Percentiles rank a stretch among this genome's conserved stretches.
Evolutionary conservation across 2,888 invertebrate genomes (phyloP).

Genomic region (Trypoxylon attenuatum): DNA sequence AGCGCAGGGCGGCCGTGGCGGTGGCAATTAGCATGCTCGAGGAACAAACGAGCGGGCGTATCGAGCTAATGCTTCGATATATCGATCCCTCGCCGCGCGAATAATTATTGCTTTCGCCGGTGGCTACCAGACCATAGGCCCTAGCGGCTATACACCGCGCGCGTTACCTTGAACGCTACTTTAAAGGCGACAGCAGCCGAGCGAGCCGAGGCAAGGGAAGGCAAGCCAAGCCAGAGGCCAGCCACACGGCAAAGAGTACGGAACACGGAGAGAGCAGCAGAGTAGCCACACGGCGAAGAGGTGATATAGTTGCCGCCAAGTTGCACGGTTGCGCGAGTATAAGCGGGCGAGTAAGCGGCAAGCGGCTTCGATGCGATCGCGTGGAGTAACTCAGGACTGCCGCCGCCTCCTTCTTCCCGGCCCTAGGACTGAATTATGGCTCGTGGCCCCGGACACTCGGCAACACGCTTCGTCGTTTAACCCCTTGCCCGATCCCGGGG

Average conservation of each 20-base stretch:
- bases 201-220: constrained; percentile 3
- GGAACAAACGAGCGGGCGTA: constrained; percentile 55
- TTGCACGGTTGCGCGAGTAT: constrained; percentile 48
- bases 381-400: constrained; percentile 59
- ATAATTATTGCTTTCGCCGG: constrained; percentile 60
- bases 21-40: constrained; percentile 59
- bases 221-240: too few species aligned
- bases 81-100: constrained; percentile 49
- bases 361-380: constrained; percentile 64
- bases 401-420: constrained; percentile 45
- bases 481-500: constrained; percentile 64
- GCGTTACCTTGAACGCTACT: constrained; percentile 41
- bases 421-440: constrained; percentile 68
- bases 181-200: constrained; percentile 41
- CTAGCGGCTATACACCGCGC: constrained; percentile 6
- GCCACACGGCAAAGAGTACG: too few species aligned
- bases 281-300: constrained; percentile 24
- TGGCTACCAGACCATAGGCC: constrained; percentile 23
- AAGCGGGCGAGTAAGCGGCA: constrained; percentile 53
- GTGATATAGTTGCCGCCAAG: constrained; percentile 64
- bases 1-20: too few species aligned
- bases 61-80: constrained; percentile 57
- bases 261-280: background rate
- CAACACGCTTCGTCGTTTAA: constrained; percentile 73
- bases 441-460: constrained; percentile 65